Evolutionary conservation across 1,140 invertebrate genomes (phyloP), one percentile per base, ranked within the genome.

Genomic region (Oryzaephilus surinamensis): DNA sequence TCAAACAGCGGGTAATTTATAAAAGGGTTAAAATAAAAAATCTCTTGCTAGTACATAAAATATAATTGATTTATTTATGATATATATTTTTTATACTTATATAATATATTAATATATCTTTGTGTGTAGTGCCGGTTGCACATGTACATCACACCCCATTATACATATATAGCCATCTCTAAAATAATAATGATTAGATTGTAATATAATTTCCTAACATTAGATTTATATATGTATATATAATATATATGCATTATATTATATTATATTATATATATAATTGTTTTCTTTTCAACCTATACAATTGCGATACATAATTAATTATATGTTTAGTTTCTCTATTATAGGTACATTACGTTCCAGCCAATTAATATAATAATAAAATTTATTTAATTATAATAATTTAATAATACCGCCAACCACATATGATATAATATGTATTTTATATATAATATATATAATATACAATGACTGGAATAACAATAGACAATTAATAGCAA

Each of bases 51-150:
- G 51, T 53, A 53, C 47, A 53, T 53, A 53, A 53, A 53, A 53
- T 53, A 52, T 52, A 52, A 51, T 53, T 48, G 46, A 43, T 53
- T 53, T 49, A 45, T 51, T 53, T 51, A 51, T 49, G 48, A 43
- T 49, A 43, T 49, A 48, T 45, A 45, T 50, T 36, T 15, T 42
- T 30, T 37, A 43, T 50, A 53, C 41, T 46, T 53, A 53, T n/a
- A n/a, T 53, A 53, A 51, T 48, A 50, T 50, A 50, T 50, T 47
- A 49, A 53, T 53, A 46, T 46, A 46, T 46, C 41, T 50, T 38
- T 41, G 26, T 50, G 32, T 20, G 46, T 29, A 35, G 39, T 42
- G 43, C 43, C 33, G 12, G 20, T 41, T 33, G 43, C 43, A 45
- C 47, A 41, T 40, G 43, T 43, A 50, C 44, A 50, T n/a, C n/a